These are phyloP conservation scores for Phymastichus coffea DNA, from an alignment of 1,140 invertebrate species.

Conservation along the genomic window DNA sequence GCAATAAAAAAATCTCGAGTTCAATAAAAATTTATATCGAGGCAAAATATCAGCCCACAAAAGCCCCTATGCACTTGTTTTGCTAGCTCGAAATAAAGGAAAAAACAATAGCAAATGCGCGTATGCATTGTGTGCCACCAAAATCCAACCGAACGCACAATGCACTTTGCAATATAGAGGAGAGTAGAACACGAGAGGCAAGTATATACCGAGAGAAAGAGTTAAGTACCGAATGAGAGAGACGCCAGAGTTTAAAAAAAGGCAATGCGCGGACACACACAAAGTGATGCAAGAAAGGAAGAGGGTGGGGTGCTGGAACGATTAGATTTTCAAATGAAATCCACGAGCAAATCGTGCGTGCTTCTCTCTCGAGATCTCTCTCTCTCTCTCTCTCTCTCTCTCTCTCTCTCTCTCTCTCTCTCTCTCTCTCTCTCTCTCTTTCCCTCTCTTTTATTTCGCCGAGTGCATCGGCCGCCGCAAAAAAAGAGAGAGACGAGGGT, in stretches of 20 bases:
- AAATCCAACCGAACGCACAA: conserved; percentile 4
- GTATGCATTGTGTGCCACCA: conserved; percentile 5
- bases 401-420: not conserved
- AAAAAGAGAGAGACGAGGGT: conserved; percentile 29
- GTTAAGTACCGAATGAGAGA: conserved; percentile 4
- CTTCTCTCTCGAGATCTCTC: conserved; percentile 19
- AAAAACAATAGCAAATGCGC: conserved; percentile 19
- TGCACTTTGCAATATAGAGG: conserved; percentile 2
- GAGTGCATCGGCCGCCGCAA: not conserved
- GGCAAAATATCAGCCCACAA: too few relatives aligned
- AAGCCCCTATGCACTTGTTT: conserved; percentile 22
- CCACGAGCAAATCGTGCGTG: conserved; percentile 23
- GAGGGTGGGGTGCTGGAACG: not conserved
- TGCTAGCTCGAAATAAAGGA: conserved; percentile 19
- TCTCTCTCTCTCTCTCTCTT: not conserved
- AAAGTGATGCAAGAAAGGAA: not conserved
- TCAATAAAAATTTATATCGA: too few relatives aligned
- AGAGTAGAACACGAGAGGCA: not conserved
- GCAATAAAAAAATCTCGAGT: too few relatives aligned
- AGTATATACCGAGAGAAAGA: conserved; percentile 13
- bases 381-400: conserved; percentile 4
- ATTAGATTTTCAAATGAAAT: conserved; percentile 29
- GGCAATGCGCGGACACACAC: not conserved
- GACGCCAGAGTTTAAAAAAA: conserved; percentile 3
- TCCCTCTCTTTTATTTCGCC: not conserved